Evolutionary conservation across 2,113 vertebrate species (phyloP).

Genomic region (Lepidothrix coronata): DNA sequence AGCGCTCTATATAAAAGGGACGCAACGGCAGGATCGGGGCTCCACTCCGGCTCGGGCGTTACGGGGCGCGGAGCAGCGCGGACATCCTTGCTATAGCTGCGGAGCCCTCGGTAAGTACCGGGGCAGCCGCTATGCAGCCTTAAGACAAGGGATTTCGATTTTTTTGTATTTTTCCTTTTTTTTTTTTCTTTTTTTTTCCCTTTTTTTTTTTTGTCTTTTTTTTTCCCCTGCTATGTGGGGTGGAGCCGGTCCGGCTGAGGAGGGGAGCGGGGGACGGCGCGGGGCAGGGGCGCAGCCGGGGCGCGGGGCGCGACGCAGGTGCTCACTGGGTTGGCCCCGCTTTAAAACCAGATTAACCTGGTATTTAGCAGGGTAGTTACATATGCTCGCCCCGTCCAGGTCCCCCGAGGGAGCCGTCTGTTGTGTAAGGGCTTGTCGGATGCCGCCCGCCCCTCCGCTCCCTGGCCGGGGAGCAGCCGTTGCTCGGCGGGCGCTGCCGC

Average conservation of each 20-base stretch:
- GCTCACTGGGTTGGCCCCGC: neutral
- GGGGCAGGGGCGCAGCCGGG: neutral
- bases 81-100: neutral
- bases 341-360: neutral
- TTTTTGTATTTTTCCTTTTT: too few relatives aligned
- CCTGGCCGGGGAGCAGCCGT: neutral
- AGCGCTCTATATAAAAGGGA: slow-evolving; percentile 79
- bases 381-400: neutral
- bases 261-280: neutral
- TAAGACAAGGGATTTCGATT: neutral
- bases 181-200: neutral
- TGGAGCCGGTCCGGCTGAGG: neutral
- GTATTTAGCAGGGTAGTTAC: slow-evolving; percentile 50
- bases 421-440: neutral
- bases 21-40: fast-evolving
- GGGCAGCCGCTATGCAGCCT: neutral
- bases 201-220: fast-evolving
- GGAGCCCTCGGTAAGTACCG: slow-evolving; percentile 54
- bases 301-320: neutral
- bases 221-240: neutral
- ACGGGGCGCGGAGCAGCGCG: fast-evolving
- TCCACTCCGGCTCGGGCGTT: neutral
- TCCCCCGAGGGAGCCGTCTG: neutral
- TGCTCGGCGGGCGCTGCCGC: neutral
- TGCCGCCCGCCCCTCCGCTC: neutral